Evolutionary conservation across 2,888 invertebrate genomes (phyloP).

Genomic region (Dasypogon diadema): DNA sequence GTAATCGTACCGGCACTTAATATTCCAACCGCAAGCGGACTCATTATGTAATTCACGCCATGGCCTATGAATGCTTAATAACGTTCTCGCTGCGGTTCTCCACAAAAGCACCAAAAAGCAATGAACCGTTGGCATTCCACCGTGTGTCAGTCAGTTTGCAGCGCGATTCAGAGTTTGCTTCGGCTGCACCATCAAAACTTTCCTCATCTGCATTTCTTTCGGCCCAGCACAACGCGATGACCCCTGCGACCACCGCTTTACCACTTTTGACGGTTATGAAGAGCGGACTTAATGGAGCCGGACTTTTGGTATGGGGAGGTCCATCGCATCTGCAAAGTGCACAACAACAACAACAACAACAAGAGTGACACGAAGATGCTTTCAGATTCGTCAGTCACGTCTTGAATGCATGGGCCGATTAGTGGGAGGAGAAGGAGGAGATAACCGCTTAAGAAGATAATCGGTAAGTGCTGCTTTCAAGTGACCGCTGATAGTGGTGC

Average conservation of each 20-base stretch:
- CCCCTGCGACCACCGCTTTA: neutral
- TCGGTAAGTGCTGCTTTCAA: conserved; percentile 35
- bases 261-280: conserved; percentile 6
- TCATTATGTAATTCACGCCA: conserved; percentile 39
- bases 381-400: conserved; percentile 16
- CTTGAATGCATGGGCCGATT: neutral
- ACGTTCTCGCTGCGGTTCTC: conserved; percentile 24
- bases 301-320: conserved; percentile 18
- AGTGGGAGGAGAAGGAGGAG: conserved; percentile 27
- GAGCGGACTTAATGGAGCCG: neutral
- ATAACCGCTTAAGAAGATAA: conserved; percentile 22
- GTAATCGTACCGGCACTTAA: conserved; percentile 11
- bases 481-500: neutral
- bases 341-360: neutral
- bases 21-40: conserved; percentile 31
- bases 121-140: conserved; percentile 34
- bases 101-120: conserved; percentile 28
- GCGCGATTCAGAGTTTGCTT: neutral
- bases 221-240: neutral
- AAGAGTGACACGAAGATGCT: conserved; percentile 17
- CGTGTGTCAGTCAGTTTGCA: neutral
- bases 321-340: conserved; percentile 1
- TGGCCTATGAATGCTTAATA: conserved; percentile 33
- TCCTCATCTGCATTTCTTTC: neutral
- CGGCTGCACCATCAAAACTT: neutral